Evolutionary conservation across 2,888 invertebrate genomes (phyloP).

Genomic region (Anthophora plumipes): DNA sequence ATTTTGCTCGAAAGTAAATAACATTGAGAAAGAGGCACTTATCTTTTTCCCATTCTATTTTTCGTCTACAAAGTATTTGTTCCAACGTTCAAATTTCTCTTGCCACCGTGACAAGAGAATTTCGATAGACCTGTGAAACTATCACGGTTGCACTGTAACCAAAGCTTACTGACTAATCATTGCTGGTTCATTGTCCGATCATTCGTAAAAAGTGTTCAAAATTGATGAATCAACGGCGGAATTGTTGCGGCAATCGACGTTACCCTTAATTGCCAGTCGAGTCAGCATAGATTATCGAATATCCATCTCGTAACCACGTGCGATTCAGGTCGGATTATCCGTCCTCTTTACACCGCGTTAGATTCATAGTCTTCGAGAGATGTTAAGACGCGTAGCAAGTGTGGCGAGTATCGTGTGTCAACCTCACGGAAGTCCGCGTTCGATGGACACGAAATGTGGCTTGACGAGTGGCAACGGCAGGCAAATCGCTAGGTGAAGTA

Average conservation of each 20-base stretch:
- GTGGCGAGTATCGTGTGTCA: constrained; percentile 59
- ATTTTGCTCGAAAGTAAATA: too few species aligned
- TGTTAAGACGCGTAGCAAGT: constrained; percentile 36
- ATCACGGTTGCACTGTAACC: background rate
- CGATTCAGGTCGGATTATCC: constrained; percentile 29
- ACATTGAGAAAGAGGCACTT: too few species aligned
- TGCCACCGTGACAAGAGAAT: too few species aligned
- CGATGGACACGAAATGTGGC: constrained; percentile 29
- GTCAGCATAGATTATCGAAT: background rate
- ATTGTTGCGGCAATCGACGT: background rate
- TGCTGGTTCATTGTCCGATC: background rate
- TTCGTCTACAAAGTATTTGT: too few species aligned
- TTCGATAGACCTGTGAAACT: background rate
- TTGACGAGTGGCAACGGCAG: constrained; percentile 1
- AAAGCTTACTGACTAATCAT: background rate
- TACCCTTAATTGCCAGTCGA: background rate
- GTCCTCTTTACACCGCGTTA: constrained; percentile 38
- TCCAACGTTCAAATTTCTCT: too few species aligned
- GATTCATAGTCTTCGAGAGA: constrained; percentile 4
- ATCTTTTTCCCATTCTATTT: too few species aligned
- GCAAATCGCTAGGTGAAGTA: background rate
- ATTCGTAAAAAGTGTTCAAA: background rate
- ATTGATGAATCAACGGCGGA: background rate
- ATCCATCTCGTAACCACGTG: background rate
- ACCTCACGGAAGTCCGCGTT: constrained; percentile 50